Base-by-base conservation (phyloP, 2,113 vertebrate species). In the Oxygymnocypris stewartii region DNA sequence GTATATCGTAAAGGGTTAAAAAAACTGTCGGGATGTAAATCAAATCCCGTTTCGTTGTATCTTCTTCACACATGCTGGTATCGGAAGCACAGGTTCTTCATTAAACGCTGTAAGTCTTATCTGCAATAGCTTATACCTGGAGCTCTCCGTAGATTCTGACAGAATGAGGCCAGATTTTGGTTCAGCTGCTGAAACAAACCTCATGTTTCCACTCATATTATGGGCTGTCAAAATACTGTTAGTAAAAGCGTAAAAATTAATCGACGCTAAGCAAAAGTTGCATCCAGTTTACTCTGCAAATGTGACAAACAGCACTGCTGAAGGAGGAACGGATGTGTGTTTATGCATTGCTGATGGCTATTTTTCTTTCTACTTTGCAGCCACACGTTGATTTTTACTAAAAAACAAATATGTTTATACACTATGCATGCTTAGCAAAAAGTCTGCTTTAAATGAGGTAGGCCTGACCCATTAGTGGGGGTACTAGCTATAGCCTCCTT, bases 371-470 rank as follows among this genome's bases (percentile, higher is more conserved):
- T 83, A 61, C 89, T 88, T 83, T 85, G 85, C 85, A 89, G 75
- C 88, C 82, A 78, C 82, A 18, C 88, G 74, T 86, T 74, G 71
- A 88, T 91, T 87, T 91, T 90, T 88, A 28, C 63, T 59, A 84
- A 92, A 93, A 91, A 94, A 92, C 92, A 92, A 94, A 94, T 93
- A 94, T 93, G 93, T 93, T 90, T 71, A 61, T 81, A 91, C 65
- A 89, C 49, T 71, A 86, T 89, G 79, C 84, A 91, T 35, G 73
- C 91, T 93, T 31, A 47, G 76, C 51, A 42, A 91, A 93, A 94
- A 51, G 89, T 57, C n/a, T 12, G 18, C 8, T 89, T 84, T 90
- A 79, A 86, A 73, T 84, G 79, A 85, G 88, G 88, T 90, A 90
- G 35, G 37, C 40, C 71, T 75, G 71, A 75, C 12, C 73, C 6